A percentile compares a stretch with the other conserved stretches of the same genome.
phyloP scores from a whole-genome alignment of 2,888 invertebrate species.

The Ommatoiulus sabulosus region DNA sequence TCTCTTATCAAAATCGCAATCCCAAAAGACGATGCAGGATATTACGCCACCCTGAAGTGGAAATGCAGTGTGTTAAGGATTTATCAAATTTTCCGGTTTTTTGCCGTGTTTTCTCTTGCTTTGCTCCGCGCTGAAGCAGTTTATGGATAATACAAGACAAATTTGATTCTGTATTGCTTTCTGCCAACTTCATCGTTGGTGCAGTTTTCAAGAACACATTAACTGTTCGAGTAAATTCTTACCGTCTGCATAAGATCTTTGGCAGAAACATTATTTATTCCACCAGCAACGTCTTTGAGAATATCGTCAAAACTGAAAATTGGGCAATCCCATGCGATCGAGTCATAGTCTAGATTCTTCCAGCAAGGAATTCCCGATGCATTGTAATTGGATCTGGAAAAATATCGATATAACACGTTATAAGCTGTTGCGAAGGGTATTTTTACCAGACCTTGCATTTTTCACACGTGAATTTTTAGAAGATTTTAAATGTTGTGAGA shows the following conservation, averaged over 20 bases:
- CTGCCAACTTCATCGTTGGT: background rate
- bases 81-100: too few relatives aligned
- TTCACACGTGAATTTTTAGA: too few relatives aligned
- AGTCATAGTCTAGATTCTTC: conserved; percentile 8
- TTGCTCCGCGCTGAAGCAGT: too few relatives aligned
- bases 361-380: conserved; percentile 4
- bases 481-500: too few relatives aligned
- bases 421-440: background rate
- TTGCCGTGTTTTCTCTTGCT: too few relatives aligned
- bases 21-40: background rate
- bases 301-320: conserved; percentile 16
- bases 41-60: background rate
- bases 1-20: background rate
- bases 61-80: background rate
- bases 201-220: background rate
- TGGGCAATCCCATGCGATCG: background rate
- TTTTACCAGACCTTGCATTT: too few relatives aligned
- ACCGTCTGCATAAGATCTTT: conserved; percentile 34
- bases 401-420: background rate
- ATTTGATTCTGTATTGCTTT: too few relatives aligned
- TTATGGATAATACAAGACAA: too few relatives aligned
- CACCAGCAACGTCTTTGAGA: background rate
- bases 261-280: conserved; percentile 17
- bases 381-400: conserved; percentile 10
- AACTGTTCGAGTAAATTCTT: background rate